phyloP scores from a whole-genome alignment of 2,113 vertebrate genomes.

The Carlito syrichta region DNA sequence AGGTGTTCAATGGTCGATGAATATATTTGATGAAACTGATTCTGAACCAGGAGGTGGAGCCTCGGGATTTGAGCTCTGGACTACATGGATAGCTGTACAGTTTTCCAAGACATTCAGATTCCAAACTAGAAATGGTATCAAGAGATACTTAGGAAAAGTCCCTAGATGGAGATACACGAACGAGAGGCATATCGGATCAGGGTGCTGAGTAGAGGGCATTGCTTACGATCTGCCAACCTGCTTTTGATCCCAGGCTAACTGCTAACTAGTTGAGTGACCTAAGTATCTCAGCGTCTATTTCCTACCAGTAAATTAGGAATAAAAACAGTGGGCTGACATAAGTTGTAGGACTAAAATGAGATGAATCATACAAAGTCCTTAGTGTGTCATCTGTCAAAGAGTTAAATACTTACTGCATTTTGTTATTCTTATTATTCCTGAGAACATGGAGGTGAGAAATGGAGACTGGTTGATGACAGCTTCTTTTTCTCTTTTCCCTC shows the following conservation, averaged over 20 bases:
- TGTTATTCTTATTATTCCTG: neutral
- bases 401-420: neutral
- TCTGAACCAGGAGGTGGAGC: neutral
- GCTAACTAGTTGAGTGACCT: neutral
- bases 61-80: neutral
- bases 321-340: neutral
- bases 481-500: neutral
- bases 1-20: rapidly evolving
- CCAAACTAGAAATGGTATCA: neutral
- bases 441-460: neutral
- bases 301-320: neutral
- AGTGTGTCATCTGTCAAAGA: neutral
- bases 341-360: neutral
- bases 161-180: too few species aligned
- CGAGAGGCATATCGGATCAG: neutral
- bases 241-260: rapidly evolving
- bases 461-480: neutral
- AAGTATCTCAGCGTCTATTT: neutral
- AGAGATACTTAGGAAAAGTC: neutral
- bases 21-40: too few species aligned
- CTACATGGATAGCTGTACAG: neutral
- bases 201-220: neutral
- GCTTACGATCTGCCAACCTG: neutral
- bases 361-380: neutral
- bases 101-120: neutral